These are phyloP conservation scores for Scaptomyza flava DNA, from an alignment of 2,888 invertebrate genomes.

Conservation along the genomic window DNA sequence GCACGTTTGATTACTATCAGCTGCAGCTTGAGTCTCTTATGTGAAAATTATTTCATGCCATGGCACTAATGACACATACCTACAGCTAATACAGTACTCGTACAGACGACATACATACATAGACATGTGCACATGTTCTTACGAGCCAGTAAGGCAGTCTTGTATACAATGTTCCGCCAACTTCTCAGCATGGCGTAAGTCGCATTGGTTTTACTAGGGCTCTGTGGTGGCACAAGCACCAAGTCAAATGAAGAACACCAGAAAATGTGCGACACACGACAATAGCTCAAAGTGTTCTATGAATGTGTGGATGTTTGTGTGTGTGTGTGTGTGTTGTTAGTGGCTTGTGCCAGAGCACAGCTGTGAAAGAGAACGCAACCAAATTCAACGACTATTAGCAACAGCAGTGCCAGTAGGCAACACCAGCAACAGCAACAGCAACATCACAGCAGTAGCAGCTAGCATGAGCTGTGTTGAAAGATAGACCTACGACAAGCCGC, in stretches of 20 bases:
- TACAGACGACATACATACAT: conserved; percentile 6
- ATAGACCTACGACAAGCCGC: conserved; percentile 49
- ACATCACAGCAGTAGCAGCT: not conserved
- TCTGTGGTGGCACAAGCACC: conserved; percentile 31
- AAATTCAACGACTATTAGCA: conserved; percentile 53
- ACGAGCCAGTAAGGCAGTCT: conserved; percentile 28
- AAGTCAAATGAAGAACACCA: conserved; percentile 52
- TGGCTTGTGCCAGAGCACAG: conserved; percentile 16
- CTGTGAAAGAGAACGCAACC: conserved; percentile 43
- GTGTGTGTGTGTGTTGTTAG: conserved; percentile 7
- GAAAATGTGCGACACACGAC: conserved; percentile 52
- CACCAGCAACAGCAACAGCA: conserved; percentile 18
- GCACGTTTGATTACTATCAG: conserved; percentile 26
- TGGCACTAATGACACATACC: conserved; percentile 48
- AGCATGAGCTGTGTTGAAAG: conserved; percentile 2
- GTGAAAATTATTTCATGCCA: conserved; percentile 42
- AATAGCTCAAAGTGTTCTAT: conserved; percentile 30
- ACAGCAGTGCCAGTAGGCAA: conserved; percentile 30
- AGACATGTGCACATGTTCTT: conserved; percentile 19
- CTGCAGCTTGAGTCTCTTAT: conserved; percentile 27
- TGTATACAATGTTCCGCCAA: conserved; percentile 36
- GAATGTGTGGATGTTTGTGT: not conserved
- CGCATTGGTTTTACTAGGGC: conserved; percentile 27
- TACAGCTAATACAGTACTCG: conserved; percentile 24
- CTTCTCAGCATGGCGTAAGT: conserved; percentile 35